Evolutionary conservation across 2,888 invertebrate species (phyloP).

Genomic region (Keiferia lycopersicella): DNA sequence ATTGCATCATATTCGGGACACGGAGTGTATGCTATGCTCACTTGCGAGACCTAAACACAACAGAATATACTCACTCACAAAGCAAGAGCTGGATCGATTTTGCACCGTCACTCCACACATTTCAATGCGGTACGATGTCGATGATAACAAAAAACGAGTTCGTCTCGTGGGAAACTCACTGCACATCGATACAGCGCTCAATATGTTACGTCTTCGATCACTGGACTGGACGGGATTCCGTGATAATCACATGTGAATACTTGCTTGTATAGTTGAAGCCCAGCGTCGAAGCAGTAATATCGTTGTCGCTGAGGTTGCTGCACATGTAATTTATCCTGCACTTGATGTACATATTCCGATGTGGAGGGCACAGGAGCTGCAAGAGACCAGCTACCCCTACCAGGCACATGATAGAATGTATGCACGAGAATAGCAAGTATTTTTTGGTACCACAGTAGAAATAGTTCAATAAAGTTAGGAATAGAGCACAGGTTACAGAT

Average conservation of each 20-base stretch:
- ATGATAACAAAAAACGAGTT: conserved; percentile 44
- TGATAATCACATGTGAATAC: conserved; percentile 31
- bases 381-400: conserved; percentile 73
- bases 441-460: conserved; percentile 46
- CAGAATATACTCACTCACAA: conserved; percentile 61
- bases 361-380: conserved; percentile 71
- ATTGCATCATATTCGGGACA: conserved; percentile 54
- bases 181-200: conserved; percentile 58
- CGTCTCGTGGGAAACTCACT: conserved; percentile 41
- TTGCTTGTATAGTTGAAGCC: conserved; percentile 39
- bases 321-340: conserved; percentile 72
- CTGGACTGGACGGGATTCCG: conserved; percentile 44
- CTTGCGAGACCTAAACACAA: conserved; percentile 54
- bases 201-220: conserved; percentile 70
- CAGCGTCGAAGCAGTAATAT: conserved; percentile 60
- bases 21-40: conserved; percentile 63
- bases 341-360: conserved; percentile 54
- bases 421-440: conserved; percentile 63
- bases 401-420: conserved; percentile 61
- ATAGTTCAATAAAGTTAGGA: conserved; percentile 47
- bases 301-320: conserved; percentile 60
- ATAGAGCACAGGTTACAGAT: conserved; percentile 68
- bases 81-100: conserved; percentile 82
- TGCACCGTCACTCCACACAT: conserved; percentile 83
- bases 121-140: conserved; percentile 46